Evolutionary conservation across 2,797 vertebrate genomes (phyloP).

Genomic region (Sebastes matsubarae): DNA sequence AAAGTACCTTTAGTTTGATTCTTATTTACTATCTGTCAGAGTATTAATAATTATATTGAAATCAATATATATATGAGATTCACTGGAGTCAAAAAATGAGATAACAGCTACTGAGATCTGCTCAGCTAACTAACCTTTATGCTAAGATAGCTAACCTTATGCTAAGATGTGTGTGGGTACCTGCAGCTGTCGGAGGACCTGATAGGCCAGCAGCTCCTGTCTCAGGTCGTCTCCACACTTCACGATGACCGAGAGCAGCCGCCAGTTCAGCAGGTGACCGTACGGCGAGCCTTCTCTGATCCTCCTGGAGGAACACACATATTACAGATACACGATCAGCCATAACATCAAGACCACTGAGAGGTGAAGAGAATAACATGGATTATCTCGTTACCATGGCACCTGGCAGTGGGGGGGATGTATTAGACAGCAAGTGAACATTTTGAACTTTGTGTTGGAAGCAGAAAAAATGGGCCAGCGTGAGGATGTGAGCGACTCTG

Average conservation of each 20-base stretch:
- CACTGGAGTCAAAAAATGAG: neutral
- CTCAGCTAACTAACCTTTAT: neutral
- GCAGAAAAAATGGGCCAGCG: too few relatives aligned
- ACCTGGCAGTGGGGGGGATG: too few relatives aligned
- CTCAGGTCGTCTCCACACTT: conserved; percentile 96
- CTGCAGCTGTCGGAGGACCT: conserved; percentile 95
- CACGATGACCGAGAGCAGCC: conserved; percentile 94
- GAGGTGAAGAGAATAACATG: too few relatives aligned
- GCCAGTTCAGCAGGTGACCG: conserved; percentile 92
- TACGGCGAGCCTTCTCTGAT: conserved; percentile 94
- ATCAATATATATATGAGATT: neutral
- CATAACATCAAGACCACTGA: too few relatives aligned
- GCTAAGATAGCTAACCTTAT: neutral
- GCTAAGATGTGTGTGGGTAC: conserved; percentile 61
- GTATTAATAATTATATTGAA: neutral
- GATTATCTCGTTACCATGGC: too few relatives aligned
- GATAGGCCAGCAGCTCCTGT: conserved; percentile 94
- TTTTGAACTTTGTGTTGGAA: too few relatives aligned
- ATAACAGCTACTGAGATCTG: neutral
- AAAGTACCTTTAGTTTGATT: neutral
- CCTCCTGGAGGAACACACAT: conserved; percentile 76
- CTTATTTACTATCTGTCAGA: neutral
- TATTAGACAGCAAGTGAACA: too few relatives aligned
- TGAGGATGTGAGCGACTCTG: too few relatives aligned
- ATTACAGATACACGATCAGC: too few relatives aligned